Evolutionary conservation across 2,113 vertebrate genomes (phyloP).

Genomic region (Prinia subflava): DNA sequence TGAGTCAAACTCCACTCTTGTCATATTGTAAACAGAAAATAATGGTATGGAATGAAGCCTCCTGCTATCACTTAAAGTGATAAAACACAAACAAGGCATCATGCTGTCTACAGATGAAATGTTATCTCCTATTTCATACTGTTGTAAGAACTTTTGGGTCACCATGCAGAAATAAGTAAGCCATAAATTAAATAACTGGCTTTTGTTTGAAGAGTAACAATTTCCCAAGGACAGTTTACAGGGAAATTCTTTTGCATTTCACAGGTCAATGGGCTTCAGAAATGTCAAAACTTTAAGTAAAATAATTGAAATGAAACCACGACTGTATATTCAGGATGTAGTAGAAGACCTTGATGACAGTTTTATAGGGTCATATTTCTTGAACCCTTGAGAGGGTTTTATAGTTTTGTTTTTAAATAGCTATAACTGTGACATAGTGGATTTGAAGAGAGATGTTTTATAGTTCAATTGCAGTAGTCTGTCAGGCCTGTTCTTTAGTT

Average conservation of each 20-base stretch:
- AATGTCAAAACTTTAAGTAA: neutral
- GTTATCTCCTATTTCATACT: neutral
- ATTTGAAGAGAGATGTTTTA: neutral
- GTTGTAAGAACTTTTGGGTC: neutral
- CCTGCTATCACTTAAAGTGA: neutral
- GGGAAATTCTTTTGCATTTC: neutral
- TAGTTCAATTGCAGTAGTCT: neutral
- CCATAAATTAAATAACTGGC: neutral
- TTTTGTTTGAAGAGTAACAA: neutral
- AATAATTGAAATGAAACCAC: neutral
- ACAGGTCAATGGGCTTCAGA: neutral
- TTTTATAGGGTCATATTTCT: neutral
- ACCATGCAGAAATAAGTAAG: neutral
- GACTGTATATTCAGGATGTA: neutral
- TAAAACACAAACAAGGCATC: neutral
- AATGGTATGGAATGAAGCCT: neutral
- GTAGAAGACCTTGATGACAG: neutral
- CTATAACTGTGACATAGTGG: neutral
- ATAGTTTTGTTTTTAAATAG: neutral
- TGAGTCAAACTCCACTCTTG: neutral
- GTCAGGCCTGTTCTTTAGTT: neutral
- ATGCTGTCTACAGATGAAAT: neutral
- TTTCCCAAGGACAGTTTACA: neutral
- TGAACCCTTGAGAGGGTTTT: neutral
- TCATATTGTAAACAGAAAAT: neutral